A percentile compares a stretch with the other conserved stretches of the same genome.
phyloP scores from a whole-genome alignment of 2,797 vertebrate species.

The Tadarida brasiliensis region DNA sequence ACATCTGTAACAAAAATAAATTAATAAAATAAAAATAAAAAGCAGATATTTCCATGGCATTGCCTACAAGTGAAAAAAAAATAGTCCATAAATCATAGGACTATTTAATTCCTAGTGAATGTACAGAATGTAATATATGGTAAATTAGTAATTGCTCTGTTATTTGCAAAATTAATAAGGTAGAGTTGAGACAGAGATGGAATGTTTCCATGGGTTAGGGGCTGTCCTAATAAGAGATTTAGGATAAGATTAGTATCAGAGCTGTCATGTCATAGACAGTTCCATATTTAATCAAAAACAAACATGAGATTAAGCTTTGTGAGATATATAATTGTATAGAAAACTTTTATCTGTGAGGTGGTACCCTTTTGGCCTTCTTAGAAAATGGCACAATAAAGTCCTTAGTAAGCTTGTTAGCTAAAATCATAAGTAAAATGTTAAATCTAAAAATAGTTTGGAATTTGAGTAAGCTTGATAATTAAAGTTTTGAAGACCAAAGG shows the following conservation, averaged over 20 bases:
- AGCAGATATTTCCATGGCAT: too few species aligned
- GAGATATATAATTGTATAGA: neutral
- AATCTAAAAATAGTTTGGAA: neutral
- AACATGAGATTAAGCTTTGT: neutral
- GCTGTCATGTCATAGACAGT: neutral
- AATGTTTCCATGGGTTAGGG: neutral
- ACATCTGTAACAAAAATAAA: too few species aligned
- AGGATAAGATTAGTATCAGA: neutral
- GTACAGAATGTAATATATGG: neutral
- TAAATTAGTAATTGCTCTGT: neutral
- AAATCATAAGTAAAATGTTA: neutral
- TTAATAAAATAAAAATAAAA: too few species aligned
- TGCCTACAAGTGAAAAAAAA: too few species aligned
- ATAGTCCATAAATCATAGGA: neutral
- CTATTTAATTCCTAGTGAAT: neutral
- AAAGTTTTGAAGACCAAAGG: neutral
- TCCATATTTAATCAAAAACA: neutral
- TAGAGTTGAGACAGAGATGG: neutral
- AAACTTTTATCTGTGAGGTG: neutral
- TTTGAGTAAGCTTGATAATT: neutral
- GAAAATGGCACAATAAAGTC: neutral
- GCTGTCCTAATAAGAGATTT: neutral
- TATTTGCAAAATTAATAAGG: neutral
- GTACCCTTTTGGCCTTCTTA: neutral
- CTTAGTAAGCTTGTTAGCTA: neutral